Evolutionary conservation across 2,113 vertebrate species (phyloP).

Genomic region (Galbula dea): DNA sequence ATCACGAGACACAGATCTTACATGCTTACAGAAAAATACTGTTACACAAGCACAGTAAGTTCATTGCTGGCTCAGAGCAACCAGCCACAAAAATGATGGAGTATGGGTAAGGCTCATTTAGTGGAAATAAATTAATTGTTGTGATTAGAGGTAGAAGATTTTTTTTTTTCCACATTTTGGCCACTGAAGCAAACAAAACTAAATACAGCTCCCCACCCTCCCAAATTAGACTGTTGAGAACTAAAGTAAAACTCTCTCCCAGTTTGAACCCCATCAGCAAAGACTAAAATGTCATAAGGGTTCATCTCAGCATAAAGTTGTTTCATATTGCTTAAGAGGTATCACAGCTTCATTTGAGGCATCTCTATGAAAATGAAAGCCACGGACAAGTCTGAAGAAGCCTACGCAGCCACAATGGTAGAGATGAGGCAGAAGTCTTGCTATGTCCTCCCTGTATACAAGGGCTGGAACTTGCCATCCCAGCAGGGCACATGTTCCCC

Average conservation of each 20-base stretch:
- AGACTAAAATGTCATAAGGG: neutral
- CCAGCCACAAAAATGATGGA: neutral
- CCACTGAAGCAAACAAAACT: neutral
- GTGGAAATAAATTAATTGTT: neutral
- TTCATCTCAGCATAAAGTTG: neutral
- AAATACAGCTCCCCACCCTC: neutral
- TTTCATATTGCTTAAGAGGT: neutral
- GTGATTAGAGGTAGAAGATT: neutral
- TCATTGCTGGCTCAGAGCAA: neutral
- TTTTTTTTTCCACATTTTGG: neutral
- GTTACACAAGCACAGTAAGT: neutral
- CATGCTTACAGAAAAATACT: neutral
- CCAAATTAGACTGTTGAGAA: neutral
- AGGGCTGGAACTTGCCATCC: rapidly evolving
- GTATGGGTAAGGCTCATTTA: neutral
- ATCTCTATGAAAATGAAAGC: neutral
- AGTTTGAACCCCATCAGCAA: neutral
- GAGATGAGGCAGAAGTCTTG: neutral
- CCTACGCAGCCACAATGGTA: neutral
- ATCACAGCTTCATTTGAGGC: neutral
- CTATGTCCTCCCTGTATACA: rapidly evolving
- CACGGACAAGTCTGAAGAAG: neutral
- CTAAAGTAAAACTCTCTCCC: neutral
- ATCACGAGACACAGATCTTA: neutral
- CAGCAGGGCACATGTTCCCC: rapidly evolving